Percentiles rank a stretch among this genome's conserved stretches.
These are phyloP conservation scores for Penaeus vannamei DNA, from an alignment of 1,140 invertebrate genomes.

Conservation along the genomic window DNA sequence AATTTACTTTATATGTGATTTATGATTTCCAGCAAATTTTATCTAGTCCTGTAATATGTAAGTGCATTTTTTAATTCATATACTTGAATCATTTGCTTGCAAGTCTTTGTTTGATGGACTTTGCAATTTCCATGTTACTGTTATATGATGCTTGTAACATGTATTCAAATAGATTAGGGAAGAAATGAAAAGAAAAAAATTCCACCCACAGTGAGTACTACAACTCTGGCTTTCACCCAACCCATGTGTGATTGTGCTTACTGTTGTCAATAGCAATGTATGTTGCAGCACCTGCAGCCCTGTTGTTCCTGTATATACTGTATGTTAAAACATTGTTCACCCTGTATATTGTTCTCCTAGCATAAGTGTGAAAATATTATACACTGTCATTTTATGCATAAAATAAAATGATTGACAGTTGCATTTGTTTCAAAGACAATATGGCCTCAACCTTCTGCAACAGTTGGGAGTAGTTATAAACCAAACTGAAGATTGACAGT, in stretches of 20 bases:
- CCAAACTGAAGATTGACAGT: background rate
- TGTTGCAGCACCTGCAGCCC: constrained; percentile 18
- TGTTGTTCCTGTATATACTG: constrained; percentile 53
- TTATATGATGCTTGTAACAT: constrained; percentile 36
- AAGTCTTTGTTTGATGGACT: background rate
- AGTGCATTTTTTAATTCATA: constrained; percentile 43
- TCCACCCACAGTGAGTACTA: too few relatives aligned
- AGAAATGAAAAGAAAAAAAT: too few relatives aligned
- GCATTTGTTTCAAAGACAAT: background rate
- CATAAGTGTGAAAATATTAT: constrained; percentile 54
- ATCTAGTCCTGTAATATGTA: constrained; percentile 53
- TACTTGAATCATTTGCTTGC: constrained; percentile 21
- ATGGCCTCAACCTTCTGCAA: background rate
- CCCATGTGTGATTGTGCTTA: constrained; percentile 31
- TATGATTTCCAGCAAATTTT: constrained; percentile 46
- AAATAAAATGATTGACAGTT: constrained; percentile 39
- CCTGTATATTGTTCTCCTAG: constrained; percentile 54
- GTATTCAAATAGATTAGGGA: background rate
- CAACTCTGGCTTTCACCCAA: background rate
- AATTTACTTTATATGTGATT: constrained; percentile 46
- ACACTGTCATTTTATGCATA: constrained; percentile 54
- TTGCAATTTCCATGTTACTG: constrained; percentile 19
- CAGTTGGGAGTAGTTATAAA: background rate
- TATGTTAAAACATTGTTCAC: constrained; percentile 51
- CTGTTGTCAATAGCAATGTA: constrained; percentile 51